phyloP scores from a whole-genome alignment of 2,888 invertebrate genomes.

The Onchidella celtica region DNA sequence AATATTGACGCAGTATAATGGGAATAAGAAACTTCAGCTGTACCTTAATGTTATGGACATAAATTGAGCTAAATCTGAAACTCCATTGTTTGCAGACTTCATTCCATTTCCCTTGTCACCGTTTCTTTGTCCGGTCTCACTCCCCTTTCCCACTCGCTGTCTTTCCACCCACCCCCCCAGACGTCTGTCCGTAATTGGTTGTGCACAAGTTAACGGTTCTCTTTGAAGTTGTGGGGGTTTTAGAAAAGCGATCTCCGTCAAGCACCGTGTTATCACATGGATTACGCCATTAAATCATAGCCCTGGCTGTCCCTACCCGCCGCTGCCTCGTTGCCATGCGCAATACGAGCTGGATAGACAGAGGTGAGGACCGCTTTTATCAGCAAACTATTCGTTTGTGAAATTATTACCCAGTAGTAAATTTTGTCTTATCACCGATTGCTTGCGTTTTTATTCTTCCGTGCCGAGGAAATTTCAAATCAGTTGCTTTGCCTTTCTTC shows the following conservation, averaged over 20 bases:
- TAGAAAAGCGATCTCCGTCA: background rate
- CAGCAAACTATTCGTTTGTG: constrained; percentile 17
- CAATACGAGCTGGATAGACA: background rate
- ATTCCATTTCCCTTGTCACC: too few relatives aligned
- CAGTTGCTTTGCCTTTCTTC: background rate
- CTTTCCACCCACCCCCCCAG: background rate
- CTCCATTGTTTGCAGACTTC: too few relatives aligned
- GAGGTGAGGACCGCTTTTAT: background rate
- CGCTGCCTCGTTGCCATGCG: constrained; percentile 14
- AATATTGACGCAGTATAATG: too few relatives aligned
- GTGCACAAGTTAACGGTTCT: background rate
- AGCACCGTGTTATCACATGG: constrained; percentile 11
- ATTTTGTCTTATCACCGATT: constrained; percentile 31
- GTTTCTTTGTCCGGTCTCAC: too few relatives aligned
- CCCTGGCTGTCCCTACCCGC: background rate
- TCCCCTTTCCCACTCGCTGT: too few relatives aligned
- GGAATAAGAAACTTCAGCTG: too few relatives aligned
- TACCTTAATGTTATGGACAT: too few relatives aligned
- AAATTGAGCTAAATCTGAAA: too few relatives aligned
- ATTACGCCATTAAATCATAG: constrained; percentile 27
- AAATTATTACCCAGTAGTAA: constrained; percentile 36
- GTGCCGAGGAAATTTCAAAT: background rate
- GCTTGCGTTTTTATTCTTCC: background rate
- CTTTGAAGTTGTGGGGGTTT: background rate
- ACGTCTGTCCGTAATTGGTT: background rate